Percentiles rank a stretch among this genome's conserved stretches.
Conservation (phyloP, 1,140 invertebrate species). For the Papilio aristodemus region DNA sequence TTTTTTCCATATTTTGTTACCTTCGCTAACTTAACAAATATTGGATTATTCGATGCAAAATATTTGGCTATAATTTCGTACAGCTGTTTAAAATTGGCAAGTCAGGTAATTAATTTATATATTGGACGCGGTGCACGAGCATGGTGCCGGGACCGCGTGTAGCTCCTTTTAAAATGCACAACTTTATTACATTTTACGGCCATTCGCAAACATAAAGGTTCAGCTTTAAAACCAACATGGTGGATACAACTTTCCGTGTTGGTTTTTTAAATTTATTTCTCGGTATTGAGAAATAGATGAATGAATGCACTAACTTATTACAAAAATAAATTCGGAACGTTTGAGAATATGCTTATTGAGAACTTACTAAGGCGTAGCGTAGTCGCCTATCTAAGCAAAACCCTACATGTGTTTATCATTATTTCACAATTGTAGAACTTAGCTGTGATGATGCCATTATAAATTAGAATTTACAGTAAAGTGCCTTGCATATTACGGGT, state of each 20-base stretch:
- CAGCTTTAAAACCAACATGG: neutral
- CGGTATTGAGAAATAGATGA: neutral
- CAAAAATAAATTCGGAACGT: no score
- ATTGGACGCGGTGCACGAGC: constrained; percentile 20
- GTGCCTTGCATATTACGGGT: no score
- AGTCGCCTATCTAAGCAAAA: no score
- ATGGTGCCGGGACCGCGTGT: constrained; percentile 2
- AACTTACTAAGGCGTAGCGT: no score
- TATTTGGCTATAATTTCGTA: constrained; percentile 7
- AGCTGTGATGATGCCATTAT: no score
- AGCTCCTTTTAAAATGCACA: constrained; percentile 27
- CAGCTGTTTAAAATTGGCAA: neutral
- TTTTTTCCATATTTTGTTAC: neutral
- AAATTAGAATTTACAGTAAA: no score
- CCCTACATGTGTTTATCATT: no score
- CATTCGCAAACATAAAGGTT: constrained; percentile 6
- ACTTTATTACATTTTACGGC: constrained; percentile 26
- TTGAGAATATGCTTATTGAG: no score
- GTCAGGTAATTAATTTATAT: constrained; percentile 27
- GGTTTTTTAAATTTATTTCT: constrained; percentile 7
- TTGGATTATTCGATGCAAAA: constrained; percentile 15
- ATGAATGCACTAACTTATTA: neutral
- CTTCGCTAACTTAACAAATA: neutral
- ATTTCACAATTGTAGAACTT: no score
- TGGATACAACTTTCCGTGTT: constrained; percentile 17